Base-by-base conservation (phyloP, 2,797 vertebrate species). In the Sylvilagus floridanus region DNA sequence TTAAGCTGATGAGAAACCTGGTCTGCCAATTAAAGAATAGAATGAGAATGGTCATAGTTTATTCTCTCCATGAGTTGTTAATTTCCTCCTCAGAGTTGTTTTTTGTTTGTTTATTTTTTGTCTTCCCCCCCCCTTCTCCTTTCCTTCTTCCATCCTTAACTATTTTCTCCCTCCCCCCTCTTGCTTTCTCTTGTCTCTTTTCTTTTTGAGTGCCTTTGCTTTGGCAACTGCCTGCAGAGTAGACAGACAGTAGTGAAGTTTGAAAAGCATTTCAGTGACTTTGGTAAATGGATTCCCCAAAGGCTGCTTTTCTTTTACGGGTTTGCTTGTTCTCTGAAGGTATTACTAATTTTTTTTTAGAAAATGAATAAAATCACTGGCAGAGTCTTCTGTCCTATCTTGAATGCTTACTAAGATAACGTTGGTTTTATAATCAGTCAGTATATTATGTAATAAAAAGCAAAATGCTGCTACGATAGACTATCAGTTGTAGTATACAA, bases 1-100 rank as follows among this genome's bases (percentile, higher is more conserved):
- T 94, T 73, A 69, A 90, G 60, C 77, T 95, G 54, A 78, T 83
- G 68, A 71, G 89, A 94, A 94, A 77, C 26, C 28, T 88, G 35
- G 37, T 79, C 62, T 93, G 52, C 84, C 79, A 54, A 22, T 83
- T 94, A 75, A 84, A 90, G 73, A 76, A 83, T 50, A 91, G 90
- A 47, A 76, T 81, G 1, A 76, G 86, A 68, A 63, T 50, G 32
- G 72, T 92, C 42, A 63, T 30, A 24, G 32, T 69, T 94, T 28
- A 72, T 2, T 82, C 7, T 76, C 50, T 94, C 42, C 68, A 0
- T 65, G 82, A 65, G 12, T 95, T 69, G 63, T 75, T 73, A 63
- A 66, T 88, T 72, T 90, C 76, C 30, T 81, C 69, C 87, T 72
- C 19, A 22, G 75, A 62, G 14, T 60, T 88, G 57, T 54, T 26